Percentiles rank a stretch among this genome's conserved stretches.
Evolutionary conservation across 1,140 invertebrate species (phyloP).

Genomic region (Physella acuta): DNA sequence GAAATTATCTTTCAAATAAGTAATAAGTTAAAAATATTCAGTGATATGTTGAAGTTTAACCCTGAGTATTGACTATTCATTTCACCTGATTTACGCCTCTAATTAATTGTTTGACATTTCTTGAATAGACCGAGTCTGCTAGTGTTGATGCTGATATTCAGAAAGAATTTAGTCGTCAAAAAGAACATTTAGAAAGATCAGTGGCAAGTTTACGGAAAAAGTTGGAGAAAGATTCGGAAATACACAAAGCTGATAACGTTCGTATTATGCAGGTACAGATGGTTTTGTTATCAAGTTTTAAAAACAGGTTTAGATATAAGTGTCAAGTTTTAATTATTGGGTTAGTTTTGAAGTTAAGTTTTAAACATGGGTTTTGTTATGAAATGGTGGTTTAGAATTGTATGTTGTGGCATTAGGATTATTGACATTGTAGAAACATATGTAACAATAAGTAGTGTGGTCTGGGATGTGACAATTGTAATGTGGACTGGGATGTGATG

Average conservation of each 20-base stretch:
- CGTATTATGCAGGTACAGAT: conserved; percentile 65
- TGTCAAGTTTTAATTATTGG: too few relatives aligned
- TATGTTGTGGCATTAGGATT: too few relatives aligned
- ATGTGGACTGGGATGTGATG: too few relatives aligned
- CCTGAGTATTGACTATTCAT: background rate
- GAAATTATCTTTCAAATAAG: too few relatives aligned
- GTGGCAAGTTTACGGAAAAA: conserved; percentile 68
- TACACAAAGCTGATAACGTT: conserved; percentile 61
- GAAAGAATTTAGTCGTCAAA: conserved; percentile 76
- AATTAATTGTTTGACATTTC: background rate
- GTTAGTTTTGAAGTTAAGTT: too few relatives aligned
- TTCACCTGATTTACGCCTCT: background rate
- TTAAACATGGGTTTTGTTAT: too few relatives aligned
- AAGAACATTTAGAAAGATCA: conserved; percentile 75
- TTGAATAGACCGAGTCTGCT: conserved; percentile 55
- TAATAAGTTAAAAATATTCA: background rate
- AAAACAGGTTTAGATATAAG: too few relatives aligned
- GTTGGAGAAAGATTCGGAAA: conserved; percentile 59
- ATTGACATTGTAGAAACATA: too few relatives aligned
- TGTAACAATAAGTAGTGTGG: too few relatives aligned
- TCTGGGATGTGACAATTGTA: too few relatives aligned
- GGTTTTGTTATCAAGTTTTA: too few relatives aligned
- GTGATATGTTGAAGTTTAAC: background rate
- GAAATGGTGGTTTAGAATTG: too few relatives aligned
- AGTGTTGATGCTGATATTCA: conserved; percentile 69